phyloP scores from a whole-genome alignment of 1,140 invertebrate species.

The Antheraea mylitta region DNA sequence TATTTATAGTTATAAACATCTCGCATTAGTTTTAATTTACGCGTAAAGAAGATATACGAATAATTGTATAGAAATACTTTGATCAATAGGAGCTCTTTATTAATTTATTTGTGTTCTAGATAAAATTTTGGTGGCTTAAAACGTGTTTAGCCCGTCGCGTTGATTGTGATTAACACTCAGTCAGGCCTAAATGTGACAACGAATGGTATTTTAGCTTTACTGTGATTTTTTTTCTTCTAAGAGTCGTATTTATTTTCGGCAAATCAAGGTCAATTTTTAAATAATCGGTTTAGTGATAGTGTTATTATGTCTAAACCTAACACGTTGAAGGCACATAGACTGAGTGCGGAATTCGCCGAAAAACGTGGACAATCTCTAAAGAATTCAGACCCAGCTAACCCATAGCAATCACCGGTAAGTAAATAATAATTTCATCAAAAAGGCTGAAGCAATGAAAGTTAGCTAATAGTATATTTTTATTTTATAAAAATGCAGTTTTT shows the following conservation, averaged over 20 bases:
- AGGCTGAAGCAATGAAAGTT: background rate
- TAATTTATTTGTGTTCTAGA: conserved; percentile 65
- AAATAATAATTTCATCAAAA: background rate
- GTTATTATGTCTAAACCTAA: conserved; percentile 70
- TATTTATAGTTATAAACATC: conserved; percentile 6
- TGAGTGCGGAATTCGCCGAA: conserved; percentile 70
- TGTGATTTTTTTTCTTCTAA: conserved; percentile 21
- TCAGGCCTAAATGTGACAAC: conserved; percentile 53
- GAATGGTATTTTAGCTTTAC: conserved; percentile 38
- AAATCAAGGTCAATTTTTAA: conserved; percentile 28
- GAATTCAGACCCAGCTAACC: conserved; percentile 61
- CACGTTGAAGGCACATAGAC: conserved; percentile 67
- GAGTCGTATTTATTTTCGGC: conserved; percentile 29
- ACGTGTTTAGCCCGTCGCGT: conserved; percentile 27
- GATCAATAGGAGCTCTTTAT: conserved; percentile 64
- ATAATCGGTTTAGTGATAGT: conserved; percentile 36
- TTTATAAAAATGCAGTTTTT: too few species aligned
- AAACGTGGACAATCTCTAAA: conserved; percentile 61
- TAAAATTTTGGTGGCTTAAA: conserved; percentile 30
- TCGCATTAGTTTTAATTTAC: background rate
- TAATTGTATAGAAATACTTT: conserved; percentile 39
- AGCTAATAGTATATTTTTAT: background rate
- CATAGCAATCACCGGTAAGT: conserved; percentile 75
- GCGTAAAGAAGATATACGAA: conserved; percentile 24
- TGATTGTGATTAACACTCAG: conserved; percentile 34